phyloP scores from a whole-genome alignment of 2,888 invertebrate species.

The Melanophora roralis region DNA sequence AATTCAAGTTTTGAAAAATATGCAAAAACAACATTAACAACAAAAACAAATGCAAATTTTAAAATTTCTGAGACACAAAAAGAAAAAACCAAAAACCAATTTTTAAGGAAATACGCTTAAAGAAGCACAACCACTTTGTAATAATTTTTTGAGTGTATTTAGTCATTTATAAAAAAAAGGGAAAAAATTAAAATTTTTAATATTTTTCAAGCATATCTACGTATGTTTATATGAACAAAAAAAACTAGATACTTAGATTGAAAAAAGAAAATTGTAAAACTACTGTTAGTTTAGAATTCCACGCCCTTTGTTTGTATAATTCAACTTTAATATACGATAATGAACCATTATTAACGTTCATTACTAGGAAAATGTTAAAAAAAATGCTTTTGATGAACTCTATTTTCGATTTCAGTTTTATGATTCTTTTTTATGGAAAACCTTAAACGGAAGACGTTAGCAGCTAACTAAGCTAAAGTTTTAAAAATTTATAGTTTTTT shows the following conservation, averaged over 20 bases:
- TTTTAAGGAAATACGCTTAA: conserved; percentile 38
- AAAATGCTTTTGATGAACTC: conserved; percentile 17
- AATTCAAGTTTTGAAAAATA: conserved; percentile 25
- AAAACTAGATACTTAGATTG: neutral
- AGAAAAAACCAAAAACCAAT: neutral
- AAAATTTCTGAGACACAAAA: neutral
- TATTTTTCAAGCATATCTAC: no score
- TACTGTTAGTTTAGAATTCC: conserved; percentile 41
- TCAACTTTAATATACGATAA: conserved; percentile 59
- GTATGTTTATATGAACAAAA: no score
- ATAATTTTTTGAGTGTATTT: no score
- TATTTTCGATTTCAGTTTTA: neutral
- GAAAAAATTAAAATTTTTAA: no score
- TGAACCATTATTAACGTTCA: conserved; percentile 50
- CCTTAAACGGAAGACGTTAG: conserved; percentile 41
- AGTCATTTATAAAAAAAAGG: no score
- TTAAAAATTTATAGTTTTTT: neutral
- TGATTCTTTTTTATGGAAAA: conserved; percentile 11
- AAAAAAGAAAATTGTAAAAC: conserved; percentile 17
- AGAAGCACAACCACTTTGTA: conserved; percentile 3
- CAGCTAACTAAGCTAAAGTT: conserved; percentile 14
- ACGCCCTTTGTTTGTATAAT: conserved; percentile 59
- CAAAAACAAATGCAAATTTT: neutral
- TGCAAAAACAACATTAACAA: conserved; percentile 3
- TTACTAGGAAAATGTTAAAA: neutral